Percentiles rank a stretch among this genome's conserved stretches.
Evolutionary conservation across 1,140 invertebrate species (phyloP).

Genomic region (Heliconius hermathena): DNA sequence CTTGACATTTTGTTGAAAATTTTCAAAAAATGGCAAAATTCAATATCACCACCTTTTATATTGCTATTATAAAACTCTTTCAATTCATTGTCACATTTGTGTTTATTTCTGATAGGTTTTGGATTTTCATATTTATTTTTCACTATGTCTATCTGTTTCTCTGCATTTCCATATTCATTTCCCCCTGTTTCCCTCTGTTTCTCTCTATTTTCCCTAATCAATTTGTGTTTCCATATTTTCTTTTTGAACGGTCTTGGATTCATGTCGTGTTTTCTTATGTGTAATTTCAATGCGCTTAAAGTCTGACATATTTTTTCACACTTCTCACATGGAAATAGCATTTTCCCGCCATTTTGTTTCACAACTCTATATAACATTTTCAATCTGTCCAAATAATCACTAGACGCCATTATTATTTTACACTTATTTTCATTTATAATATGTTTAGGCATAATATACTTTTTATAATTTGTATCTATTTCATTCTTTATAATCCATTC

Average conservation of each 20-base stretch:
- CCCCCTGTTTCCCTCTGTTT: not conserved
- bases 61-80: slow-evolving; percentile 67
- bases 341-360: slow-evolving; percentile 51
- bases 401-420: slow-evolving; percentile 19
- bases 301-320: slow-evolving; percentile 67
- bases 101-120: slow-evolving; percentile 60
- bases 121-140: slow-evolving; percentile 45
- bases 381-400: slow-evolving; percentile 51
- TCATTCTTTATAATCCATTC: slow-evolving; percentile 63
- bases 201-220: slow-evolving; percentile 20
- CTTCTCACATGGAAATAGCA: slow-evolving; percentile 61
- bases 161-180: slow-evolving; percentile 46
- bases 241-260: slow-evolving; percentile 61
- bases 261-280: slow-evolving; percentile 53
- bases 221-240: slow-evolving; percentile 66
- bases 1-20: slow-evolving; percentile 65
- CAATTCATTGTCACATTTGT: slow-evolving; percentile 63
- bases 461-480: slow-evolving; percentile 24
- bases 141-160: slow-evolving; percentile 17
- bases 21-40: slow-evolving; percentile 74
- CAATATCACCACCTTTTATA: slow-evolving; percentile 64
- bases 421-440: not conserved
- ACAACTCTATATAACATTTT: slow-evolving; percentile 47
- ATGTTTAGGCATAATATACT: not conserved
- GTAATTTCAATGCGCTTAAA: slow-evolving; percentile 58